Percentiles rank a stretch among this genome's conserved stretches.
phyloP scores from a whole-genome alignment of 1,140 invertebrate species.

The Drosophila grimshawi region DNA sequence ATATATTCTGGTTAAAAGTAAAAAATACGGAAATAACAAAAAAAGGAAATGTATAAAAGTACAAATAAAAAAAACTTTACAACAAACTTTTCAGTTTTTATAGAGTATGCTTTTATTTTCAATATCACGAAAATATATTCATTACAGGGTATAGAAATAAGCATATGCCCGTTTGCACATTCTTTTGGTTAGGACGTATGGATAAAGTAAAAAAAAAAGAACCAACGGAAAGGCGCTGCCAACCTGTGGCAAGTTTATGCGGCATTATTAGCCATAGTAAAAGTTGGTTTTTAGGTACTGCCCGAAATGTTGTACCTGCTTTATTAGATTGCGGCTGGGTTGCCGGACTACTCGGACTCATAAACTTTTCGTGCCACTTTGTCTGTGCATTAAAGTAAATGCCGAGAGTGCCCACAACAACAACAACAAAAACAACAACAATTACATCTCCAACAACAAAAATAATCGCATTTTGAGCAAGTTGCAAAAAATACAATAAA shows the following conservation, averaged over 20 bases:
- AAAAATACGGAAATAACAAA: too few relatives aligned
- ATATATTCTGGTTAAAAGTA: too few relatives aligned
- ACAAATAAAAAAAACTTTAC: too few relatives aligned
- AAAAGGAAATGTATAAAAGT: too few relatives aligned
- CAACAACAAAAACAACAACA: constrained; percentile 35
- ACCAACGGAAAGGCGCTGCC: constrained; percentile 26
- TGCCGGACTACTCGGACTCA: constrained; percentile 45
- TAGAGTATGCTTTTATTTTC: not conserved
- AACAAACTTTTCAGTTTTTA: not conserved
- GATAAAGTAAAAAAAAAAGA: not conserved
- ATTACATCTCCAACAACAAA: constrained; percentile 9
- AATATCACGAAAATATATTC: not conserved
- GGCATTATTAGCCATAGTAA: constrained; percentile 77
- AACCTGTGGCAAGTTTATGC: constrained; percentile 78
- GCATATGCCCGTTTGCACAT: not conserved
- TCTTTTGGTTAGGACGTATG: constrained; percentile 5
- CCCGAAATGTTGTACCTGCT: constrained; percentile 59
- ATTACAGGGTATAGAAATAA: not conserved
- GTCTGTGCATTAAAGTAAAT: constrained; percentile 76
- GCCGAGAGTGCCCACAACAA: constrained; percentile 46
- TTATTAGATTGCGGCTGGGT: constrained; percentile 70
- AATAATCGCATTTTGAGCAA: constrained; percentile 34
- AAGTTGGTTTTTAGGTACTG: constrained; percentile 71
- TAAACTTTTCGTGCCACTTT: constrained; percentile 73
- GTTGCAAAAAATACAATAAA: constrained; percentile 62